Base-by-base conservation (phyloP, 64 coral and sea anemone species). In the Montipora efflorescens region DNA sequence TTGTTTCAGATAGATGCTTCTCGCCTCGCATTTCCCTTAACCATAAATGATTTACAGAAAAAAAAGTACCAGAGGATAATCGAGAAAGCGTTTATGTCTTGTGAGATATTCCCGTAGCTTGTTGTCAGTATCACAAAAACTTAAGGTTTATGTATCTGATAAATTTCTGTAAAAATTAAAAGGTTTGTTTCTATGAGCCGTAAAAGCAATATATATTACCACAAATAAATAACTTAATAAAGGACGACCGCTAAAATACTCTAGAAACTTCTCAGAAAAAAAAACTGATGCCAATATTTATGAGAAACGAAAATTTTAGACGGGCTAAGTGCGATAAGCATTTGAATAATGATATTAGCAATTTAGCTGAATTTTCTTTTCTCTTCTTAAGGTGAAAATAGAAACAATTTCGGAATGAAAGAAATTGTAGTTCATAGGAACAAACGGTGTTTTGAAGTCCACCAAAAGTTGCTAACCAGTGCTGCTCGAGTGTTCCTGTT, bases 101-200 rank as follows among this genome's bases (percentile, higher is more conserved):
- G 36, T 0, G 36, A 36, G 36, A 36, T 36, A 36, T 36, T 36
- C 36, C 1, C 36, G 36, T 36, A 36, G 1, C 36, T 36, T 36
- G 36, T 36, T 36, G 36, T 36, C 36, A 36, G 61, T 64, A 64
- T 64, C 61, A 64, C 61, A 71, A 22, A 71, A 21, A 2, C 20
- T n/a, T 21, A 71, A 71, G 68, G 68, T 14, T 67, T n/a, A 16
- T 57, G 11, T 57, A 71, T 23, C 68, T 21, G 21, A 23, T n/a
- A 71, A 71, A 71, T 71, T 71, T 71, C 18, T 19, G 28, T 71
- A 23, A 71, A 71, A 71, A 71, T 71, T 71, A 71, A 71, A 21
- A 71, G 19, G 68, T 71, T 71, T 71, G 68, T 71, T 71, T 71
- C 14, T 5, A n/a, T 71, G 8, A 15, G 19, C 5, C 20, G 68